Base-by-base conservation (phyloP, 2,888 invertebrate genomes). In the Hipparchia sbordonii region DNA sequence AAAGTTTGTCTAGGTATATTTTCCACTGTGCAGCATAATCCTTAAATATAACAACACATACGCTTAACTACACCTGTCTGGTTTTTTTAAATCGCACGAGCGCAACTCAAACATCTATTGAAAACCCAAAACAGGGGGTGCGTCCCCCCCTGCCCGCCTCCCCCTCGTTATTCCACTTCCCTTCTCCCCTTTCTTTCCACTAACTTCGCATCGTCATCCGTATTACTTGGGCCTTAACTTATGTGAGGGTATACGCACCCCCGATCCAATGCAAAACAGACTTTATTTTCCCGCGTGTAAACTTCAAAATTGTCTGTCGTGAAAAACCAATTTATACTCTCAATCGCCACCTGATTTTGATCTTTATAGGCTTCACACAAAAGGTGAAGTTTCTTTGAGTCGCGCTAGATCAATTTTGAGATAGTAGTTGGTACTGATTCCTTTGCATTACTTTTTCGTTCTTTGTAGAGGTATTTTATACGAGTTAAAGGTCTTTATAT, bases 151-250 rank as follows among this genome's bases (percentile, higher is more conserved):
- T 33, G 33, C 82, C 80, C 78, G 77, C 80, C 81, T 74, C 85
- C 87, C 87, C 88, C 89, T 89, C 89, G 88, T 89, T 89, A 89
- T 87, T 86, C 85, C 85, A 86, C 86, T 85, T 86, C 86, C 88
- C 86, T 82, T 86, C 90, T 88, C 92, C 92, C 92, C 89, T 91
- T 93, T 93, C 92, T 93, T 93, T 91, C 92, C 85, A 89, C 89
- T 90, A 92, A 93, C 89, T 92, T 93, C 89, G 91, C 93, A 89
- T 91, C 92, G 93, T 92, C 93, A 93, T 92, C 89, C 90, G 89
- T 93, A 93, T 93, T 93, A 92, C 93, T 93, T 91, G 90, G 84
- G 91, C 90, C 87, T 90, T 92, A 91, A 92, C 92, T 92, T 92
- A 92, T 91, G 91, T 92, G 91, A 88, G 87, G 87, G 89, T 89